These are phyloP conservation scores for Mesitornis unicolor DNA, from an alignment of 2,113 vertebrate species.

Conservation along the genomic window DNA sequence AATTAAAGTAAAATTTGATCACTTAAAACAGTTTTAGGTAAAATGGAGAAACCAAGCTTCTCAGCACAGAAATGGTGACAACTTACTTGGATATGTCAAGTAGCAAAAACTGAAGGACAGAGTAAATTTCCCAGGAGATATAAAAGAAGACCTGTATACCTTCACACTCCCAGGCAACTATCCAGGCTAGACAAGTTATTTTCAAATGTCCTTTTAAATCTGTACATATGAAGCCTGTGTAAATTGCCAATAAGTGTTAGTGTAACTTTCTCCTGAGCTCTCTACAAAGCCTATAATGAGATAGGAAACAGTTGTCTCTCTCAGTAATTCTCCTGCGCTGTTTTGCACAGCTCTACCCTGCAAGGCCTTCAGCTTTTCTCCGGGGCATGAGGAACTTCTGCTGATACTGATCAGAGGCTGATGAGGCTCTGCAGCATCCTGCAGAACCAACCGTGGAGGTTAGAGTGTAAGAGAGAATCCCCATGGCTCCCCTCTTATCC, in stretches of 20 bases:
- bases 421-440: not conserved
- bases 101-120: not conserved
- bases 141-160: not conserved
- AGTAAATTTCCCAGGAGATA: not conserved
- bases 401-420: not conserved
- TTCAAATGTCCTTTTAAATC: not conserved
- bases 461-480: not conserved
- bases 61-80: not conserved
- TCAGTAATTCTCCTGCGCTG: not conserved
- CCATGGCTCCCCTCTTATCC: not conserved
- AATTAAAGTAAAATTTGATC: not conserved
- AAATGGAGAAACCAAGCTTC: not conserved
- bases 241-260: not conserved
- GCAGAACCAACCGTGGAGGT: accelerated
- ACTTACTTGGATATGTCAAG: not conserved
- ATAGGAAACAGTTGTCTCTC: not conserved
- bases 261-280: not conserved
- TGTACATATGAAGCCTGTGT: not conserved
- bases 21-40: not conserved
- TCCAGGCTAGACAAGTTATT: not conserved
- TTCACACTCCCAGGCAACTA: not conserved
- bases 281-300: not conserved
- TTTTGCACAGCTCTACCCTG: not conserved
- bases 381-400: not conserved
- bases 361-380: not conserved